A percentile compares a stretch with the other conserved stretches of the same genome.
Evolutionary conservation across 64 coral and sea anemone genomes (phyloP).

Genomic region (Hydrozoanthus tunicans): DNA sequence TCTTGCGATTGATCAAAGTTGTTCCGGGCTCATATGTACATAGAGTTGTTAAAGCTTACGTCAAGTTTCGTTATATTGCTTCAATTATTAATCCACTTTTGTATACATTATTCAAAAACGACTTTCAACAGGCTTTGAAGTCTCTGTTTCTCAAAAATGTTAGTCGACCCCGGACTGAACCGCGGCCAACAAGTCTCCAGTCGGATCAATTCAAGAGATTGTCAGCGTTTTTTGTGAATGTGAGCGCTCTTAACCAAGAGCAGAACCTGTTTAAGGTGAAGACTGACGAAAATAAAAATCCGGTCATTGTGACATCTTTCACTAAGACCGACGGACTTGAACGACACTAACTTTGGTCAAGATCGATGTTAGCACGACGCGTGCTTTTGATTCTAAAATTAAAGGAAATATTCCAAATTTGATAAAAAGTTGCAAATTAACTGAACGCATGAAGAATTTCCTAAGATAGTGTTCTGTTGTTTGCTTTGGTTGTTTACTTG

Average conservation of each 20-base stretch:
- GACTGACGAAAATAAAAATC: not conserved
- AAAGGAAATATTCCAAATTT: too few species aligned
- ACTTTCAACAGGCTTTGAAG: conserved; percentile 24
- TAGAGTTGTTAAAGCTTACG: not conserved
- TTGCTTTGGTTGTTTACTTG: too few species aligned
- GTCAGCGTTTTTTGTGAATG: not conserved
- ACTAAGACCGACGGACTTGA: too few species aligned
- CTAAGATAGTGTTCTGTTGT: too few species aligned
- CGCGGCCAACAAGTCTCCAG: not conserved
- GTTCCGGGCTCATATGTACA: not conserved
- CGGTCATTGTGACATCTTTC: too few species aligned
- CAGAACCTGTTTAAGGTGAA: not conserved
- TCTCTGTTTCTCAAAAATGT: not conserved
- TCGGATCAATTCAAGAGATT: not conserved
- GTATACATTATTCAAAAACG: conserved; percentile 26
- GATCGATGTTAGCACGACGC: too few species aligned
- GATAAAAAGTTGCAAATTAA: too few species aligned
- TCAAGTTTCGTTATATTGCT: not conserved
- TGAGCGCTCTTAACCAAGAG: not conserved
- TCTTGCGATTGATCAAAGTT: not conserved
- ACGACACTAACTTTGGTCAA: too few species aligned
- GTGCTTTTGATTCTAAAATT: too few species aligned
- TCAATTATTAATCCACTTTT: conserved; percentile 24
- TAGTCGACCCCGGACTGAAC: not conserved
- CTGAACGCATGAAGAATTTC: too few species aligned